phyloP scores from a whole-genome alignment of 2,113 vertebrate genomes.

The Rhinogobius similis region DNA sequence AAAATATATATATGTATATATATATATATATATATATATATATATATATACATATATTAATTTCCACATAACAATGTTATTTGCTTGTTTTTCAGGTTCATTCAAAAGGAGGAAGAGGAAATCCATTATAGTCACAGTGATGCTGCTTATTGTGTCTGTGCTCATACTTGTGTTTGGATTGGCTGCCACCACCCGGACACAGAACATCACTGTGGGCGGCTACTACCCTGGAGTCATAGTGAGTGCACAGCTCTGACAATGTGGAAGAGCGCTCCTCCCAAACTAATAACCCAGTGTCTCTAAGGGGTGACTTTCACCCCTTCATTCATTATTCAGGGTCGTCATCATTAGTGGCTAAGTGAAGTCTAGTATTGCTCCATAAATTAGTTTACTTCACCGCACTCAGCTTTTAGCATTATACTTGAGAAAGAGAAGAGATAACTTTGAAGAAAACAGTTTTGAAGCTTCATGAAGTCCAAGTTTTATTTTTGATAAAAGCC shows the following conservation, averaged over 20 bases:
- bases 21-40: too few species aligned
- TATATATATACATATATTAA: too few species aligned
- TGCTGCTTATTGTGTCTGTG: slow-evolving; percentile 91
- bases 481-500: too few species aligned
- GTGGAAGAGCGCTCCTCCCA: slow-evolving; percentile 21
- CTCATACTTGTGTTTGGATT: slow-evolving; percentile 95
- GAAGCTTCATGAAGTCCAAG: too few species aligned
- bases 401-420: slow-evolving; percentile 33
- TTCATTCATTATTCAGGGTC: slow-evolving; percentile 72
- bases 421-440: neutral
- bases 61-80: too few species aligned
- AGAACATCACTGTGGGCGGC: slow-evolving; percentile 97
- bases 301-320: slow-evolving; percentile 22
- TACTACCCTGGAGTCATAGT: slow-evolving; percentile 98
- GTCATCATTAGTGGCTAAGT: slow-evolving; percentile 53
- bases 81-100: slow-evolving; percentile 77
- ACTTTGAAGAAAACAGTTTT: too few species aligned
- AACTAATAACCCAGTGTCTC: slow-evolving; percentile 33
- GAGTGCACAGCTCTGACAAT: slow-evolving; percentile 75
- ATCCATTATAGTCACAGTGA: slow-evolving; percentile 92
- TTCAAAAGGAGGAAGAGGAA: slow-evolving; percentile 96
- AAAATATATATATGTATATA: too few species aligned
- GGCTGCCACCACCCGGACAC: slow-evolving; percentile 94
- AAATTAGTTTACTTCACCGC: slow-evolving; percentile 38
- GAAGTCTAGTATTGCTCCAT: slow-evolving; percentile 30